Conservation (phyloP, 2,797 vertebrate species). For the Toxotes lorentzi region DNA sequence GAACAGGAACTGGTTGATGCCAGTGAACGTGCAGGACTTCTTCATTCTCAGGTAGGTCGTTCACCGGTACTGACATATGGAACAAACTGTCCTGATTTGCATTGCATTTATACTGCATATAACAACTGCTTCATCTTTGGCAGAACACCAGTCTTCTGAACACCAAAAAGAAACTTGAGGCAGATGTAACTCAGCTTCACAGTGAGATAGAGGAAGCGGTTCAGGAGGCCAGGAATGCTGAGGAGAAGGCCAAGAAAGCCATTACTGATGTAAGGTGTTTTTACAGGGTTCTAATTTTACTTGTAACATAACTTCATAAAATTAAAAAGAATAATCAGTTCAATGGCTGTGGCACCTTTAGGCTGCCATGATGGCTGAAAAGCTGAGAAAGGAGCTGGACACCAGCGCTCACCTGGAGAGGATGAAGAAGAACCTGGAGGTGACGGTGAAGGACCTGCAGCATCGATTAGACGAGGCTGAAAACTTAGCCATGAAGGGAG, state of each 20-base stretch:
- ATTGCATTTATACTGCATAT: not conserved
- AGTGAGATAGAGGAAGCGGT: conserved; percentile 85
- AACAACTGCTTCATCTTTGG: not conserved
- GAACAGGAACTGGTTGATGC: conserved; percentile 73
- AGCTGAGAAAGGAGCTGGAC: conserved; percentile 92
- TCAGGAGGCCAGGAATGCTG: conserved; percentile 88
- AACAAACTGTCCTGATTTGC: not conserved
- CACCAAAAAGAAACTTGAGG: conserved; percentile 87
- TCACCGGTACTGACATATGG: accelerated
- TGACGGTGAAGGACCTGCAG: conserved; percentile 86
- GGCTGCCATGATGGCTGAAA: conserved; percentile 90
- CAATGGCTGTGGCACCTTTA: conserved; percentile 50
- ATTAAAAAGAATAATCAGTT: not conserved
- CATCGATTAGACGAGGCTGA: conserved; percentile 86
- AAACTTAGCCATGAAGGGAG: conserved; percentile 88
- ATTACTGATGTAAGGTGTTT: conserved; percentile 85
- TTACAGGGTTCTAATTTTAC: accelerated
- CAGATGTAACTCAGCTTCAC: conserved; percentile 85
- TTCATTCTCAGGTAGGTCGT: conserved; percentile 68
- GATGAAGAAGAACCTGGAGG: conserved; percentile 91
- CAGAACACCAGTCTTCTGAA: conserved; percentile 86
- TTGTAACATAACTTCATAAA: not conserved
- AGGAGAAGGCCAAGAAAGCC: conserved; percentile 91
- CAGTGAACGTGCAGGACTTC: conserved; percentile 81
- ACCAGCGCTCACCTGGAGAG: conserved; percentile 90